Base-by-base conservation (phyloP, 1,140 invertebrate genomes). In the Pomacea maculata region DNA sequence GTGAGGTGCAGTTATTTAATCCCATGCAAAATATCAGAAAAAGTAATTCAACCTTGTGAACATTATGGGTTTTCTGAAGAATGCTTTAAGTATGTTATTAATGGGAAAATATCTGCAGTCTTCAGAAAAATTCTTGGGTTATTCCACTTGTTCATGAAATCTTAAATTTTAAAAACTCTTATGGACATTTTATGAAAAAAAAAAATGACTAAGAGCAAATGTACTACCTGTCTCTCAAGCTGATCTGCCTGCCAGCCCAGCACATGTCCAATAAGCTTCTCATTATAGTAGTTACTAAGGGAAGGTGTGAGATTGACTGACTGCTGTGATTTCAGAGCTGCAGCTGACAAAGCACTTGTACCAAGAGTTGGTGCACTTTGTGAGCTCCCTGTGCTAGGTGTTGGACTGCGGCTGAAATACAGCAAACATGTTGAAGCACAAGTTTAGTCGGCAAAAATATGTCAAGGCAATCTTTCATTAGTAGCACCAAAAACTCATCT, bases 171-270 rank as follows among this genome's bases (percentile, higher is more conserved):
- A 25, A 25, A 0, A 25, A 25, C 25, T 25, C 25, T 21, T 15
- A 19, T n/a, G 21, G 21, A 57, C 21, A 9, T 76, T 6, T 21
- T 61, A 1, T 19, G 7, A 25, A 5, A 57, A n/a, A 78, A 15
- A 67, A 45, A 8, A 67, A 29, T 65, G 21, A 25, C 19, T 45
- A 52, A 17, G 9, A 52, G 63, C 64, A 12, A 76, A 17, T 52
- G 57, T 61, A 73, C 80, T 92, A 97, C 97, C 94, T 98, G 97
- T 94, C 96, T 96, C 92, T 98, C 97, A 82, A 97, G 93, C 87
- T 95, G 94, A 88, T 98, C 97, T 21, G 96, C 96, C 80, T 96
- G 96, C 95, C 97, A 98, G 73, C 95, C 96, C 83, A 94, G 94
- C 78, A 98, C 97, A 92, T 99, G 97, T 87, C 94, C 94, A 81